These are phyloP conservation scores for Ellobius talpinus DNA, from an alignment of 2,113 vertebrate species.

Conservation along the genomic window DNA sequence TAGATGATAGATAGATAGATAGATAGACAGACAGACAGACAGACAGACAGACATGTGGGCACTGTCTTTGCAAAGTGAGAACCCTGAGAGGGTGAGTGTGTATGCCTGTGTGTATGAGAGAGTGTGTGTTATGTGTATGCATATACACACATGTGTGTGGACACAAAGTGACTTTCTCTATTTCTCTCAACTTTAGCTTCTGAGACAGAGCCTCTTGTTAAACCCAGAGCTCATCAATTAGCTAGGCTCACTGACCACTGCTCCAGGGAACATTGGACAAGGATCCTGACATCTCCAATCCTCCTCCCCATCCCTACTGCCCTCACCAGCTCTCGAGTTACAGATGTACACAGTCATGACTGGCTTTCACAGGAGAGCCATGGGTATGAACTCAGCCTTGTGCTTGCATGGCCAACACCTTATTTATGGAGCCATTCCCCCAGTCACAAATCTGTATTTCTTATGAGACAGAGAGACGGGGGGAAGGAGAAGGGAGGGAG, in stretches of 20 bases:
- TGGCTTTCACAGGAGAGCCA: background rate
- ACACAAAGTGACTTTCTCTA: background rate
- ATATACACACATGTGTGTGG: background rate
- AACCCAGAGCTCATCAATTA: background rate
- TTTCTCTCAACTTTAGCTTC: background rate
- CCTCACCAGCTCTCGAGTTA: background rate
- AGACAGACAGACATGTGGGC: background rate
- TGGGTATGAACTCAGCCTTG: background rate
- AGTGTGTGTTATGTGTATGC: background rate
- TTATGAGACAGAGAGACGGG: too few relatives aligned
- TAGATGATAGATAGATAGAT: too few relatives aligned
- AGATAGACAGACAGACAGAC: too few relatives aligned
- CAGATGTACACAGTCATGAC: too few relatives aligned
- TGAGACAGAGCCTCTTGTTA: background rate
- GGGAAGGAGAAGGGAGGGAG: too few relatives aligned
- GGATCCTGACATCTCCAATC: background rate
- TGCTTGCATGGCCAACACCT: background rate
- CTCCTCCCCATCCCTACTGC: background rate
- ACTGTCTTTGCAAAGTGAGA: background rate
- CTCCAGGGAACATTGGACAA: too few relatives aligned
- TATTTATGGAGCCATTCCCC: too few relatives aligned
- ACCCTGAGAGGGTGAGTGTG: background rate
- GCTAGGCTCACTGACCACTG: background rate
- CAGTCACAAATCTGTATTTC: background rate
- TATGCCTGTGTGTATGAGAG: background rate